Base-by-base conservation (phyloP, 2,113 vertebrate species). In the Triplophysa dalaica region DNA sequence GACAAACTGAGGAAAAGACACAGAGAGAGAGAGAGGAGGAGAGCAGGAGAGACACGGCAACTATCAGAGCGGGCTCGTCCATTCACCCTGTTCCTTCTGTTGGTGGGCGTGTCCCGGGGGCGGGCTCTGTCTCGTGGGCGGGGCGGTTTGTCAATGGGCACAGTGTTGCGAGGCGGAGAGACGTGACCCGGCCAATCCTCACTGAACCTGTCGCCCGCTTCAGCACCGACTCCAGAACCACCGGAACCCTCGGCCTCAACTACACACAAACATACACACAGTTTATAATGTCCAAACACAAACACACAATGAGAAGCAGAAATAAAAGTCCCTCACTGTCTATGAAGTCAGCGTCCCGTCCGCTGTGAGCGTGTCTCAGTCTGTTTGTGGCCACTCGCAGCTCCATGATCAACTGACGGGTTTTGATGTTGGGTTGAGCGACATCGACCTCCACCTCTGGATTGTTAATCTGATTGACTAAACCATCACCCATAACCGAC, bases 351-450 rank as follows among this genome's bases (percentile, higher is more conserved):
- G 93, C 87, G 85, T 97, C 94, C 60, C 91, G 91, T 75, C 95
- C 95, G 0, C 81, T 89, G 70, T 93, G 93, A 0, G 95, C 95
- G 0, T 93, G 93, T 83, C 81, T 91, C 84, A 96, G 92, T 81
- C 93, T 93, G 83, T 93, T 94, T 5, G 92, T 93, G 48, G 89
- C 92, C 12, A 94, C 91, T n/a, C 94, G 92, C n/a, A 96, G 92
- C 82, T 94, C 93, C 88, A 95, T 92, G 81, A 95, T 90, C 33
- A 93, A 89, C 88, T 93, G 92, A 13, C 94, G 91, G 2, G 93
- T 94, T 64, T 88, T 91, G 60, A 95, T 87, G 65, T 95, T 92
- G 0, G 91, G 93, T 33, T 87, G 87, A 17, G 92, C 87, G 19
- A 92, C 85, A 63, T 95, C 94, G 76, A 94, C 91, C 26, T 94